These are phyloP conservation scores for Tragelaphus buxtoni DNA, from an alignment of 2,113 vertebrate species.

Conservation along the genomic window DNA sequence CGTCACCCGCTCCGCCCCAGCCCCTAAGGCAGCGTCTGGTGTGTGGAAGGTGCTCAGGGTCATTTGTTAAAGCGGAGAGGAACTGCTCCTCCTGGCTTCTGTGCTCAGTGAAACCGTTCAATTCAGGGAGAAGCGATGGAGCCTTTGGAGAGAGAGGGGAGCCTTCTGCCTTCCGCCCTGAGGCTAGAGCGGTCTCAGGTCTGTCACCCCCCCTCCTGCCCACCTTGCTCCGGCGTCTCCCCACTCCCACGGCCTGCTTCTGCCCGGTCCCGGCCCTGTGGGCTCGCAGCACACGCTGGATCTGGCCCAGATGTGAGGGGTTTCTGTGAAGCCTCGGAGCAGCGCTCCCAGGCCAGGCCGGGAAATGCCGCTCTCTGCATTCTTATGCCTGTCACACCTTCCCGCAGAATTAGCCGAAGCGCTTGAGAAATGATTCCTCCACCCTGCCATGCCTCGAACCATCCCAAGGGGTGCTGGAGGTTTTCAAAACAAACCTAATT, in stretches of 20 bases:
- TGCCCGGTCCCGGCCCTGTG: rapidly evolving
- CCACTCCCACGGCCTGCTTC: not conserved
- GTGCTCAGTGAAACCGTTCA: not conserved
- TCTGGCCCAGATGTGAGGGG: not conserved
- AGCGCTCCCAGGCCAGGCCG: rapidly evolving
- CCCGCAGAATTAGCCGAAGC: not conserved
- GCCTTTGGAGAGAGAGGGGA: not conserved
- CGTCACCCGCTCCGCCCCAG: not conserved
- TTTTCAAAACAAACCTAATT: slow-evolving; percentile 58
- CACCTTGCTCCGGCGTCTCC: not conserved
- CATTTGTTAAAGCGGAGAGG: not conserved
- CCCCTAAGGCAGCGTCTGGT: not conserved
- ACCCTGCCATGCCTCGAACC: not conserved
- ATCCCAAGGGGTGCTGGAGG: slow-evolving; percentile 25
- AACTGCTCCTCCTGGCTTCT: not conserved
- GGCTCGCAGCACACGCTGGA: rapidly evolving
- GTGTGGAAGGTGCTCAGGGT: not conserved
- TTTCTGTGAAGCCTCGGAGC: rapidly evolving
- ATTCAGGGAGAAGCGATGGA: not conserved
- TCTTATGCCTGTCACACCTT: not conserved
- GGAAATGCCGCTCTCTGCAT: not conserved
- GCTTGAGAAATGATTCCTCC: not conserved
- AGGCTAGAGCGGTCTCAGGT: not conserved
- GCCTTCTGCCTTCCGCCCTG: not conserved
- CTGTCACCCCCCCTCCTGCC: not conserved